Percentiles rank a stretch among this genome's conserved stretches.
Conservation (phyloP, 2,797 vertebrate species). For the Pygocentrus nattereri region DNA sequence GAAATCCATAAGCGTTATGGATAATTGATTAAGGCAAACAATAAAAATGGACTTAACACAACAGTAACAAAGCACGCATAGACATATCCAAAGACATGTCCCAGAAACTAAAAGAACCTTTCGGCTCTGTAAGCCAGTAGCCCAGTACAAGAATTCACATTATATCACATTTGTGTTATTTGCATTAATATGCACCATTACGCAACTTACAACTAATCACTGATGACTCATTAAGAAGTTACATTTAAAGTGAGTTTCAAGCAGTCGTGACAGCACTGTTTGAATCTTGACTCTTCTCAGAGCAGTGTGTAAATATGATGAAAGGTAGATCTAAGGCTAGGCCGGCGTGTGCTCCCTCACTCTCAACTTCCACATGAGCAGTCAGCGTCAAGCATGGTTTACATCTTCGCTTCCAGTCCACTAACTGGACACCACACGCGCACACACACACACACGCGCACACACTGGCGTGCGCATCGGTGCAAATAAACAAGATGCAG, state of each 20-base stretch:
- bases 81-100: too few species aligned
- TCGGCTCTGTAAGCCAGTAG: too few species aligned
- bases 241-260: background rate
- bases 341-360: conserved; percentile 23
- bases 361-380: conserved; percentile 74
- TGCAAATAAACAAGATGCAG: conserved; percentile 31
- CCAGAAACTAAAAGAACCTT: too few species aligned
- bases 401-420: conserved; percentile 69
- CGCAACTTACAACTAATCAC: background rate
- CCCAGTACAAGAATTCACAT: too few species aligned
- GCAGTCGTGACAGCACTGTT: background rate
- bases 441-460: conserved; percentile 31
- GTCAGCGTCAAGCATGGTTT: conserved; percentile 75
- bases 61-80: too few species aligned
- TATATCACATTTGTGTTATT: background rate
- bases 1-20: too few species aligned
- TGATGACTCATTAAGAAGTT: background rate
- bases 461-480: conserved; percentile 17
- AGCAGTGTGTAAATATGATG: conserved; percentile 17
- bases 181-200: background rate
- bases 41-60: too few species aligned
- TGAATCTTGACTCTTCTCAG: background rate
- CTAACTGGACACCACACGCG: conserved; percentile 55
- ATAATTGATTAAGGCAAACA: too few species aligned
- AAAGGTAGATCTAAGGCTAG: conserved; percentile 34